Evolutionary conservation across 2,888 invertebrate species (phyloP).

Genomic region (Phaonia tiefii): DNA sequence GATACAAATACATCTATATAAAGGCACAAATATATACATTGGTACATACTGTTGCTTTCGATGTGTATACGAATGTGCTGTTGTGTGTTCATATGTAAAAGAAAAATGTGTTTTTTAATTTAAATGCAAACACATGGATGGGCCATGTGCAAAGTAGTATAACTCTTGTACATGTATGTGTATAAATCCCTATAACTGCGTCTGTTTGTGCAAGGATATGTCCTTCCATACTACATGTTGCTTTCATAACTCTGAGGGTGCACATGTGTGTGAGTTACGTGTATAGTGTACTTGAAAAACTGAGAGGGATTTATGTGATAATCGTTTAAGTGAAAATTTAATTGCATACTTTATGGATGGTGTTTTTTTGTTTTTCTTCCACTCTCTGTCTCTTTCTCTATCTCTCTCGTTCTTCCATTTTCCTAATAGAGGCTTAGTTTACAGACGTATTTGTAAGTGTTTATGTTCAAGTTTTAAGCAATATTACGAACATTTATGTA

Average conservation of each 20-base stretch:
- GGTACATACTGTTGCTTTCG: too few relatives aligned
- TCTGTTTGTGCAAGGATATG: background rate
- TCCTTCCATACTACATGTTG: conserved; percentile 47
- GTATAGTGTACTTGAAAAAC: conserved; percentile 39
- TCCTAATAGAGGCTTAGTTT: conserved; percentile 47
- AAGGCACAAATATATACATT: too few relatives aligned
- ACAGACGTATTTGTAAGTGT: conserved; percentile 35
- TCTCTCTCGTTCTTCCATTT: background rate
- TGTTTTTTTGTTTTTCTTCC: conserved; percentile 54
- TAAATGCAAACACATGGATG: conserved; percentile 78
- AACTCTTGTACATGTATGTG: background rate
- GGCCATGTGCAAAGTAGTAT: conserved; percentile 56
- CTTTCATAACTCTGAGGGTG: conserved; percentile 28
- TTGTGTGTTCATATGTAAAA: conserved; percentile 60
- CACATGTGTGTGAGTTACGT: conserved; percentile 34
- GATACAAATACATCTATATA: too few relatives aligned
- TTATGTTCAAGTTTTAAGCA: conserved; percentile 47
- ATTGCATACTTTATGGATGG: conserved; percentile 79
- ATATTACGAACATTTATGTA: conserved; percentile 77
- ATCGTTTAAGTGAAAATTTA: conserved; percentile 80
- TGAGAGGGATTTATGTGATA: conserved; percentile 78
- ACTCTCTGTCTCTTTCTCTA: background rate
- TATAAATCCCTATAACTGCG: background rate
- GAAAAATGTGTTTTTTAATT: conserved; percentile 79
- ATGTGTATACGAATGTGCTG: background rate